phyloP scores from a whole-genome alignment of 2,797 vertebrate species.

The Pantherophis vulpinus region DNA sequence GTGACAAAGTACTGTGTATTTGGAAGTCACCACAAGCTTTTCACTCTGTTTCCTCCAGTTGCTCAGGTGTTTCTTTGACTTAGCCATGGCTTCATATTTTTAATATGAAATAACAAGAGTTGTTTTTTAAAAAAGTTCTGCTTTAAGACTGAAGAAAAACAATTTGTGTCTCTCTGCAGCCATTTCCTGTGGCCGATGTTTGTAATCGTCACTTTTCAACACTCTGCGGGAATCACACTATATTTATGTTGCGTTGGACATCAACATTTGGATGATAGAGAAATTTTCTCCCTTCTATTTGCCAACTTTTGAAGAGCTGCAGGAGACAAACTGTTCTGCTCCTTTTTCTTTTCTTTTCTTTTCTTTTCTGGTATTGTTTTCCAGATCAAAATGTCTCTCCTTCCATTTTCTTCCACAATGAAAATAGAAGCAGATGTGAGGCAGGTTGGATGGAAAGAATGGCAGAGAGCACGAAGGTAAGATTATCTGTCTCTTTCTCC shows the following conservation, averaged over 20 bases:
- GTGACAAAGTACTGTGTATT: constrained; percentile 36
- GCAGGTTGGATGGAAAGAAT: not conserved
- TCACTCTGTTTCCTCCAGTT: constrained; percentile 41
- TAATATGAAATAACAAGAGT: constrained; percentile 21
- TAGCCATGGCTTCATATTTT: constrained; percentile 52
- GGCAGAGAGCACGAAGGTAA: too few relatives aligned
- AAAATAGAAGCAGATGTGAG: not conserved
- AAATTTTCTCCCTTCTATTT: not conserved
- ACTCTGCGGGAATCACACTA: not conserved
- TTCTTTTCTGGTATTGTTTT: not conserved
- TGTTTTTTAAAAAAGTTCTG: constrained; percentile 28
- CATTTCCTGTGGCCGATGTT: constrained; percentile 39
- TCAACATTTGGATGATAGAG: not conserved
- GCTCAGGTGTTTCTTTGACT: constrained; percentile 46
- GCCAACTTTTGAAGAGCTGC: not conserved
- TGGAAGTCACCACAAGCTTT: constrained; percentile 50
- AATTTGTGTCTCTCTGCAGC: constrained; percentile 32
- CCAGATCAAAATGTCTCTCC: not conserved
- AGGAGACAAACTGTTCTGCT: not conserved
- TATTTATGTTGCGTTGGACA: not conserved
- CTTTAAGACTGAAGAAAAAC: constrained; percentile 39
- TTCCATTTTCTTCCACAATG: not conserved
- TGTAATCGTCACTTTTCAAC: not conserved
- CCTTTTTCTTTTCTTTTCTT: not conserved
- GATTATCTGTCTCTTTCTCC: not conserved